phyloP scores from a whole-genome alignment of 2,797 vertebrate species.

The Hoplostethus mediterraneus region DNA sequence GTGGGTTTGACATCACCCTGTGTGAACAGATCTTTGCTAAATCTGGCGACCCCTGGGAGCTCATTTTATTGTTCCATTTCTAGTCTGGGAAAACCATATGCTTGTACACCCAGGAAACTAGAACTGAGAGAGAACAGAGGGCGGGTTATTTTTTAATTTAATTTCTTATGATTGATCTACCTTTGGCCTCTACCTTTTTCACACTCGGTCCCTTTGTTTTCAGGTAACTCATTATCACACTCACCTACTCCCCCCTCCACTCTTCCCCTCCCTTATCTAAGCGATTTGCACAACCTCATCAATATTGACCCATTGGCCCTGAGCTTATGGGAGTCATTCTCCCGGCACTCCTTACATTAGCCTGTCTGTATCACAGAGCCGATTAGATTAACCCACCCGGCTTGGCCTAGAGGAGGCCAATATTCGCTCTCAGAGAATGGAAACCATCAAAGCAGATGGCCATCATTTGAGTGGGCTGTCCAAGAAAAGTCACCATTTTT shows the following conservation, averaged over 20 bases:
- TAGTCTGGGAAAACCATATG: conserved; percentile 73
- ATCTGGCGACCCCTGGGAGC: conserved; percentile 61
- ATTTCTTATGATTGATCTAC: conserved; percentile 19
- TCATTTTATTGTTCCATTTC: conserved; percentile 67
- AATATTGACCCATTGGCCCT: conserved; percentile 46
- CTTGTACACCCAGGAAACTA: conserved; percentile 38
- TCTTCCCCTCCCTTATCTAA: conserved; percentile 2
- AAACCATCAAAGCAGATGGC: conserved; percentile 47
- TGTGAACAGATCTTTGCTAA: conserved; percentile 65
- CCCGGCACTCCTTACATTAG: conserved; percentile 47
- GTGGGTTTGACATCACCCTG: conserved; percentile 48
- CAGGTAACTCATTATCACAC: conserved; percentile 19
- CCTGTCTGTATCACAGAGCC: conserved; percentile 53
- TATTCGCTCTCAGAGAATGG: conserved; percentile 37
- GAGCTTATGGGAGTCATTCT: conserved; percentile 41
- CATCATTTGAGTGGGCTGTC: conserved; percentile 47
- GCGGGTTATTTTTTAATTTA: conserved; percentile 28
- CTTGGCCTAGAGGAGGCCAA: conserved; percentile 39
- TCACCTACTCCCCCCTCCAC: conserved; percentile 17
- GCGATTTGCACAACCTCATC: conserved; percentile 41
- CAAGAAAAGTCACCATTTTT: conserved; percentile 49
- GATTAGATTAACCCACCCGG: conserved; percentile 62
- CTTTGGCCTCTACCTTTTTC: conserved; percentile 13
- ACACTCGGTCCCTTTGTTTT: not conserved
- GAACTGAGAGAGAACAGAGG: conserved; percentile 21